Percentiles rank a stretch among this genome's conserved stretches.
These are phyloP conservation scores for Nemoura dubitans DNA, from an alignment of 2,888 invertebrate genomes.

Conservation along the genomic window DNA sequence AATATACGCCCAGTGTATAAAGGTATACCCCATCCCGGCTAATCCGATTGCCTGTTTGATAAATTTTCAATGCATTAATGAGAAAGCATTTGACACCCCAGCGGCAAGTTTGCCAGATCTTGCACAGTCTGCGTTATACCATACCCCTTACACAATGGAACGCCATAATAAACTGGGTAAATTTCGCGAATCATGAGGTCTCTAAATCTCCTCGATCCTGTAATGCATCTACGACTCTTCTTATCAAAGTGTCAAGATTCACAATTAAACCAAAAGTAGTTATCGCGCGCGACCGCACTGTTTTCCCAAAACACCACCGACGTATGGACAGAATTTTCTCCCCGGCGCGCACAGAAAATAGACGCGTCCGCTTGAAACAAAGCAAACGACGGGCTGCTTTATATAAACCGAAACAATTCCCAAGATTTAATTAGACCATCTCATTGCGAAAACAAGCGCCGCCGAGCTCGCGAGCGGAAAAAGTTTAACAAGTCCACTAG, in stretches of 20 bases:
- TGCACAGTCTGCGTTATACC: background rate
- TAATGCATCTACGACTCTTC: too few species aligned
- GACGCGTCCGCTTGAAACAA: too few species aligned
- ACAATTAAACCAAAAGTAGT: too few species aligned
- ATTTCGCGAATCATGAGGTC: too few species aligned
- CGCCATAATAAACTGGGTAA: too few species aligned
- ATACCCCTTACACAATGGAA: too few species aligned
- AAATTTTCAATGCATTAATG: constrained; percentile 51
- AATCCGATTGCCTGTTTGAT: constrained; percentile 51
- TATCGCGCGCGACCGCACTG: too few species aligned
- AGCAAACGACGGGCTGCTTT: too few species aligned
- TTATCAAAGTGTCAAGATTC: too few species aligned
- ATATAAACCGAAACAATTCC: background rate
- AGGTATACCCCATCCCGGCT: too few species aligned
- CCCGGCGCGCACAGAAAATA: background rate
- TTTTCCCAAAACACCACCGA: background rate
- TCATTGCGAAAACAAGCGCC: constrained; percentile 8
- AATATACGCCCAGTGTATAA: constrained; percentile 41
- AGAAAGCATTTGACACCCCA: constrained; percentile 46
- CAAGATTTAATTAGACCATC: background rate
- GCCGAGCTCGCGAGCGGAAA: too few species aligned
- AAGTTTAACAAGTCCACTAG: constrained; percentile 12
- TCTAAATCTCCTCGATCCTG: too few species aligned
- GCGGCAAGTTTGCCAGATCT: background rate
- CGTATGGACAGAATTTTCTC: background rate